A percentile compares a stretch with the other conserved stretches of the same genome.
Conservation (phyloP, 2,113 vertebrate species). For the Xiphophorus couchianus region DNA sequence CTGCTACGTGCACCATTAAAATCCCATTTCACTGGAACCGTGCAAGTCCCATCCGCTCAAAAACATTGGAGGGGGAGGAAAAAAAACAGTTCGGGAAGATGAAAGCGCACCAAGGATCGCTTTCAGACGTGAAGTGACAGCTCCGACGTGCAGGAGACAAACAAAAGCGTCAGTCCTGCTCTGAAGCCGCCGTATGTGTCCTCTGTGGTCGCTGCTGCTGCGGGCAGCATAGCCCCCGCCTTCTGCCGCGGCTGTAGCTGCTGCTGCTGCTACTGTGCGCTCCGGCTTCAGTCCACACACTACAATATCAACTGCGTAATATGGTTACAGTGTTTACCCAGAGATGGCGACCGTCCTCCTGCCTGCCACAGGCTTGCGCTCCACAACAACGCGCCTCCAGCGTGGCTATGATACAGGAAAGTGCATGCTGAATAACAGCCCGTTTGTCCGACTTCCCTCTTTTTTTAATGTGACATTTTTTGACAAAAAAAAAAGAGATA, state of each 20-base stretch:
- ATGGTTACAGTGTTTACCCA: constrained; percentile 61
- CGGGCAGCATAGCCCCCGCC: constrained; percentile 61
- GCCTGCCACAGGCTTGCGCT: constrained; percentile 46
- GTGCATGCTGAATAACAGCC: constrained; percentile 12
- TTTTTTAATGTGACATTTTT: background rate
- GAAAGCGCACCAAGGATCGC: constrained; percentile 21
- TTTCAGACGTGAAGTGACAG: constrained; percentile 35
- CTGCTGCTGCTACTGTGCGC: constrained; percentile 53
- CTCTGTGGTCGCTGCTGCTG: constrained; percentile 28
- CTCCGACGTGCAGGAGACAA: constrained; percentile 51
- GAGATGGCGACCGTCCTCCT: constrained; percentile 71
- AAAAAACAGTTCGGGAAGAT: background rate
- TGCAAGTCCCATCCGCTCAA: constrained; percentile 37
- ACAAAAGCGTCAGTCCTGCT: constrained; percentile 62
- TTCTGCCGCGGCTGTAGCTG: constrained; percentile 25
- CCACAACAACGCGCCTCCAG: constrained; percentile 44
- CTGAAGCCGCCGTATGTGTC: constrained; percentile 45
- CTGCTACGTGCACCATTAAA: constrained; percentile 61
- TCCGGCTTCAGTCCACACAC: constrained; percentile 37
- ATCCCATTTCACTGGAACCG: constrained; percentile 62
- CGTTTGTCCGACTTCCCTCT: constrained; percentile 32
- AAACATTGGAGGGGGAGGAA: constrained; percentile 1
- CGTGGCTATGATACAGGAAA: background rate
- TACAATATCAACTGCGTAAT: constrained; percentile 58
- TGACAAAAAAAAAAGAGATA: no score